Evolutionary conservation across 2,888 invertebrate species (phyloP), one percentile per base, ranked within the genome.

Genomic region (Phania funesta): DNA sequence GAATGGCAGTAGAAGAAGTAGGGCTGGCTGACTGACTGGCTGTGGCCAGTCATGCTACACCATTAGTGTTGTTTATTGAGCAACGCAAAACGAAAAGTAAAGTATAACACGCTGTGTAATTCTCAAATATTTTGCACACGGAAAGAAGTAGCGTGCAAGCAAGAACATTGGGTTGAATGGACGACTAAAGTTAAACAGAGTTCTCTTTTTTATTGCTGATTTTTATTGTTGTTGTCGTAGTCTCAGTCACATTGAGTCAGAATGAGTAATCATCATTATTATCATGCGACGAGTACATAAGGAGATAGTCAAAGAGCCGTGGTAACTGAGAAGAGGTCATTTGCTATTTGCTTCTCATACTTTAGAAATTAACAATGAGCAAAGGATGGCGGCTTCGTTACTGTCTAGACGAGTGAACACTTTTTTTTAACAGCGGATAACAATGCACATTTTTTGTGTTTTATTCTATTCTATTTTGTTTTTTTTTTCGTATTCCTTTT

Each of bases 151-250:
- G 79, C 75, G 85, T 84, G 84, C 85, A 79, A 65, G 84, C 84
- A 79, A 65, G 65, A 73, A 58, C 13, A 84, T 87, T 75, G 87
- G 88, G 88, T 88, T 88, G 88, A 88, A 88, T 88, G 88, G 85
- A 88, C 88, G 84, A 88, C 89, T 88, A 86, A 86, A 86, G 87
- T 85, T 78, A 83, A 81, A 75, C 77, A 60, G 58, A 74, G 78
- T 75, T 67, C 29, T 67, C 29, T 68, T 80, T 77, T 70, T 74
- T 80, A 52, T 62, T 73, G 41, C 29, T 64, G 48, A 11, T 52
- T 52, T 62, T 62, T 62, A 73, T 78, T 73, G 78, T 79, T 82
- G 82, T 82, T 82, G 82, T 82, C 82, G 78, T 82, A 82, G 78
- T 70, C 82, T 82, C 75, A 82, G 82, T 82, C 82, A 82, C 74